phyloP scores from a whole-genome alignment of 2,113 vertebrate genomes.

The Saimiri boliviensis region DNA sequence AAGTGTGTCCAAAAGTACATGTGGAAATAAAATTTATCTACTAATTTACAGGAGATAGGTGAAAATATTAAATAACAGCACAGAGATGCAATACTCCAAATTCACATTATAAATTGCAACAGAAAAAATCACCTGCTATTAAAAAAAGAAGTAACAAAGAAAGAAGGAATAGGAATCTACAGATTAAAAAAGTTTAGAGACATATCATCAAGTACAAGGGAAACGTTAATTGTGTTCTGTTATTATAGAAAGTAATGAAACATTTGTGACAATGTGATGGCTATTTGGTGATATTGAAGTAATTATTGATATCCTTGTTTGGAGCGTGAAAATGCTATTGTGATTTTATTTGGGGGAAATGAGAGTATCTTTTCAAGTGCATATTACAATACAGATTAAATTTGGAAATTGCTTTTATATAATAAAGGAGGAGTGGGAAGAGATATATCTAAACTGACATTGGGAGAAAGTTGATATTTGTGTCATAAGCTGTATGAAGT shows the following conservation, averaged over 20 bases:
- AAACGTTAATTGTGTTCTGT: background rate
- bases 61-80: background rate
- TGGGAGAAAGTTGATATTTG: background rate
- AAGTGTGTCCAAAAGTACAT: background rate
- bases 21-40: background rate
- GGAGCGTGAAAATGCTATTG: background rate
- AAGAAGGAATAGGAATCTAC: fast-evolving
- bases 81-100: background rate
- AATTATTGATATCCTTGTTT: background rate
- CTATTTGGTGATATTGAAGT: background rate
- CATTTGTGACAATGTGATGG: background rate
- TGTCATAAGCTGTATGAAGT: background rate
- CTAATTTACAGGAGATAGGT: background rate
- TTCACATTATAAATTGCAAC: background rate
- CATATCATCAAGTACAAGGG: background rate
- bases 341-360: background rate
- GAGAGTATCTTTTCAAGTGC: background rate
- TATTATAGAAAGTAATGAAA: background rate
- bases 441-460: background rate
- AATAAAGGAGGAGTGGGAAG: background rate
- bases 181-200: background rate
- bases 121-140: background rate
- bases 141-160: background rate
- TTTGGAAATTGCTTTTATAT: background rate
- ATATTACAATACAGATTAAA: background rate